Conservation (phyloP, 2,113 vertebrate genomes). For the Alethe castanea region DNA sequence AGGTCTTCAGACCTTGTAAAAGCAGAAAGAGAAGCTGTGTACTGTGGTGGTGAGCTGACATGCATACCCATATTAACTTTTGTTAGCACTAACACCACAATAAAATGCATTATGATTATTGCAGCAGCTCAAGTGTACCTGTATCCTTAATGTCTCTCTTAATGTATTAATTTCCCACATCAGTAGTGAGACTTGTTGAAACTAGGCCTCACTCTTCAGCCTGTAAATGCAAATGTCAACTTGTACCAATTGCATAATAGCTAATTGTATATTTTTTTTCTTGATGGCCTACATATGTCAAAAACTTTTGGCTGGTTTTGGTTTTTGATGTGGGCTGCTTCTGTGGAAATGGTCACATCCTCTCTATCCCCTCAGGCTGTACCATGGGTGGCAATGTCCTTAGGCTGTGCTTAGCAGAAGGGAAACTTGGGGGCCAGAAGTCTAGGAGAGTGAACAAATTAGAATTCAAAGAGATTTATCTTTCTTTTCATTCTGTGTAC, state of each 20-base stretch:
- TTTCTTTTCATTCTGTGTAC: neutral
- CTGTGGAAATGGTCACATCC: neutral
- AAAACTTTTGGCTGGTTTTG: neutral
- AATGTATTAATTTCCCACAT: neutral
- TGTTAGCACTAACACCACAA: neutral
- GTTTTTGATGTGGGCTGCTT: neutral
- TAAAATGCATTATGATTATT: accelerated
- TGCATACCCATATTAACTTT: neutral
- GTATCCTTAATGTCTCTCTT: neutral
- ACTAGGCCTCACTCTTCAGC: neutral
- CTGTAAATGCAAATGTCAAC: neutral
- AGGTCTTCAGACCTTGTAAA: neutral
- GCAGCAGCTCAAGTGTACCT: neutral
- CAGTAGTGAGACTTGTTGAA: neutral
- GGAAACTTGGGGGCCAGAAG: neutral
- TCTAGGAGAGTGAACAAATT: neutral
- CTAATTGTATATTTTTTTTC: neutral
- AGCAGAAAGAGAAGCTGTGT: neutral
- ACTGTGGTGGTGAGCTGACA: neutral
- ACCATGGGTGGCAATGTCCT: neutral
- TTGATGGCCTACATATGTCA: neutral
- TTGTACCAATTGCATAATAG: neutral
- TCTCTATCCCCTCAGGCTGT: neutral
- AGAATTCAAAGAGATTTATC: neutral
- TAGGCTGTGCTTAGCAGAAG: neutral